Base-by-base conservation (phyloP, 2,888 invertebrate species). In the Pecten maximus region DNA sequence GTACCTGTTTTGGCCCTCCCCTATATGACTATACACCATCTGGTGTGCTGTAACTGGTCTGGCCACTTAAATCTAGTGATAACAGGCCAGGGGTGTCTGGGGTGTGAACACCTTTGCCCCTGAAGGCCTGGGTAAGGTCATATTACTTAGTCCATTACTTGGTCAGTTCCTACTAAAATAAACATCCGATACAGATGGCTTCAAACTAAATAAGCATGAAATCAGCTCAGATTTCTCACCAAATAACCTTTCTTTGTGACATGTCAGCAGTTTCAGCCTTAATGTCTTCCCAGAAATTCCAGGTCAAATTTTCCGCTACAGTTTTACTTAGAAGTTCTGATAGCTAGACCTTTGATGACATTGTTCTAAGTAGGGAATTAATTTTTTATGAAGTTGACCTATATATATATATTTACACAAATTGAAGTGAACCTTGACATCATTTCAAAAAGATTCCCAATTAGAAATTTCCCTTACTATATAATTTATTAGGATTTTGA, bases 141-240 rank as follows among this genome's bases (percentile, higher is more conserved):
- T 19, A 10, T 12, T 35, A 12, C 28, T 35, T 74, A 2, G 15
- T 35, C 74, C 6, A 35, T 28, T 28, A 74, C 74, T 74, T 74
- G 74, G 35, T 35, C 74, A 28, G 35, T 28, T 4, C 35, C 74
- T 74, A 0, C 35, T 74, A 74, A 74, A 74, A 74, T 74, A 74
- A 74, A 35, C 74, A 74, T 28, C 10, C 12, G 35, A 28, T 74
- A 74, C 74, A 74, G 74, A 74, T 74, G 74, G 74, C 74, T 74
- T 74, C 74, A 74, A 74, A 74, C 74, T 74, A 74, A 74, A 74
- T 74, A 74, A 74, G 74, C 74, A 74, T 74, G 74, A 74, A 35
- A 35, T 74, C 60, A 16, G 74, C 35, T 35, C 74, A 2, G 4
- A 74, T 74, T 74, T 74, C 74, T 74, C 10, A 19, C 74, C 74